Evolutionary conservation across 2,888 invertebrate species (phyloP).

Genomic region (Noctua pronuba): DNA sequence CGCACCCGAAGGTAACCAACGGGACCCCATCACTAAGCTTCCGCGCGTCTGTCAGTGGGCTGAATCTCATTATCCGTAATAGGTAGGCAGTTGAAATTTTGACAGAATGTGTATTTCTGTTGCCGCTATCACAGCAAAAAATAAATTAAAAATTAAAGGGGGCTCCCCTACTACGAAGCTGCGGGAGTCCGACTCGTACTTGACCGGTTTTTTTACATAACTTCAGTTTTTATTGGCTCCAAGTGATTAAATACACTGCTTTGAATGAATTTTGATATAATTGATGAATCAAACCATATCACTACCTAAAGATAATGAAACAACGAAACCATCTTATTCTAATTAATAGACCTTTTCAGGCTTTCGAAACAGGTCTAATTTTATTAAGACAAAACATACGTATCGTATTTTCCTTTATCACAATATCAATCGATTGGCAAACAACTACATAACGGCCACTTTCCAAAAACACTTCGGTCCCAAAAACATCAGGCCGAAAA

Average conservation of each 20-base stretch:
- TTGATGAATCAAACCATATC: not conserved
- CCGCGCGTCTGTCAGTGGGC: too few relatives aligned
- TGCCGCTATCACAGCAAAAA: too few relatives aligned
- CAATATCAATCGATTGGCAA: not conserved
- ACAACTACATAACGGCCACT: not conserved
- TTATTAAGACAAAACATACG: not conserved
- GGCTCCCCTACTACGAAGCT: too few relatives aligned
- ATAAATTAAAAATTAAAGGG: too few relatives aligned
- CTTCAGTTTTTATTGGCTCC: not conserved
- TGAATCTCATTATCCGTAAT: too few relatives aligned
- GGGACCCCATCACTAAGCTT: too few relatives aligned
- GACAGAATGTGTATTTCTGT: too few relatives aligned
- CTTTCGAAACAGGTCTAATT: not conserved
- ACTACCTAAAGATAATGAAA: not conserved
- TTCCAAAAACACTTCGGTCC: constrained; percentile 12
- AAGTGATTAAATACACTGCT: not conserved
- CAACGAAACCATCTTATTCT: not conserved
- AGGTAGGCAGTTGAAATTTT: too few relatives aligned
- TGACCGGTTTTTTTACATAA: too few relatives aligned
- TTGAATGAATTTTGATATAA: not conserved
- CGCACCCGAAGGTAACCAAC: too few relatives aligned
- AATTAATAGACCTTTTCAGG: not conserved
- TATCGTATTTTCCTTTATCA: constrained; percentile 14
- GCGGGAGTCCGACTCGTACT: too few relatives aligned
- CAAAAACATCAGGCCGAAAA: constrained; percentile 16